phyloP scores from a whole-genome alignment of 2,113 vertebrate species.

The Paraplagusia blochii region DNA sequence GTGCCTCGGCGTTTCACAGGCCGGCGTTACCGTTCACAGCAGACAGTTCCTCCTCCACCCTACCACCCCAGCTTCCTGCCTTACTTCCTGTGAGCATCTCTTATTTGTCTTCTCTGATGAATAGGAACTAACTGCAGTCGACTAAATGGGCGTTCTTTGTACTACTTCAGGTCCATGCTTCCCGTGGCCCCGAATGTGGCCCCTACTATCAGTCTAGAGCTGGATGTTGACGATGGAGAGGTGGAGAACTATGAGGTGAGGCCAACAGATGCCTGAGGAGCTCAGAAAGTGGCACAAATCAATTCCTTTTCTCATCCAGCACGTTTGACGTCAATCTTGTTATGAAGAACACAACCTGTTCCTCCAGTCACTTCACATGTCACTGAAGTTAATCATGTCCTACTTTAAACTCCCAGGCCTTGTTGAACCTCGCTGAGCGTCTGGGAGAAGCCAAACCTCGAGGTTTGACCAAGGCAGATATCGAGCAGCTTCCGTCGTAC shows the following conservation, averaged over 20 bases:
- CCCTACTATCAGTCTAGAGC: constrained; percentile 92
- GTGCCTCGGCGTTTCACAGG: constrained; percentile 92
- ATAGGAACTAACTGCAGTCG: background rate
- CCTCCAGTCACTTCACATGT: too few relatives aligned
- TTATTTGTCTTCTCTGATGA: background rate
- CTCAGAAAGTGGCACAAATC: background rate
- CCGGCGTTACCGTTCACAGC: constrained; percentile 90
- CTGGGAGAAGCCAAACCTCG: constrained; percentile 95
- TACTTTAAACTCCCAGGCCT: constrained; percentile 73
- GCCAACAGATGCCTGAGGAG: background rate
- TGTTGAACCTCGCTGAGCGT: constrained; percentile 94
- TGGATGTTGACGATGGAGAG: constrained; percentile 97
- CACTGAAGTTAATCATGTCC: background rate
- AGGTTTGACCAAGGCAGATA: constrained; percentile 93
- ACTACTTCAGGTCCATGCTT: constrained; percentile 87
- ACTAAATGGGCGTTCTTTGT: background rate
- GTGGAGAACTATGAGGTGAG: constrained; percentile 98
- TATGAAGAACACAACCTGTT: too few relatives aligned
- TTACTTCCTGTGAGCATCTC: constrained; percentile 89
- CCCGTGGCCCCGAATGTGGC: constrained; percentile 92
- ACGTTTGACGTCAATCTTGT: too few relatives aligned
- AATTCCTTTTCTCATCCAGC: background rate
- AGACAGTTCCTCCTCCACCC: constrained; percentile 87
- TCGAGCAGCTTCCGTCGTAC: constrained; percentile 97
- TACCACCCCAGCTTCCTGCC: constrained; percentile 96